Evolutionary conservation across 2,113 vertebrate species (phyloP).

Genomic region (Asarcornis scutulata): DNA sequence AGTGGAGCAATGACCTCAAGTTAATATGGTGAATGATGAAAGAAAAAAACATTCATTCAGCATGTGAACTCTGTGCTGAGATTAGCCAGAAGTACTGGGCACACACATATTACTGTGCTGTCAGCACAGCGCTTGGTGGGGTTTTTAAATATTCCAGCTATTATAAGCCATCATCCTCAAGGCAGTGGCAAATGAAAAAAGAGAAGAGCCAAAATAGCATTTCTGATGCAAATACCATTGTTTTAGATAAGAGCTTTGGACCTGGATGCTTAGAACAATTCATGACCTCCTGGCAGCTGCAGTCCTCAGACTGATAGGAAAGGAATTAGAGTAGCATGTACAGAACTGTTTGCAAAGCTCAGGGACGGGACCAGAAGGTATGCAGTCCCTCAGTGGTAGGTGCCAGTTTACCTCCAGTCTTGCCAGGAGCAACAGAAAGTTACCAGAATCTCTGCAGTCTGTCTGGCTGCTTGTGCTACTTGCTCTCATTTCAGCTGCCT

Average conservation of each 20-base stretch:
- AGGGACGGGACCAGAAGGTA: not conserved
- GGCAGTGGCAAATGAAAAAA: constrained; percentile 26
- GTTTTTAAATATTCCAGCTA: constrained; percentile 60
- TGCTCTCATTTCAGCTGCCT: constrained; percentile 23
- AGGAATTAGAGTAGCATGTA: not conserved
- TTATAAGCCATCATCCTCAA: constrained; percentile 22
- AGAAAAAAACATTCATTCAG: constrained; percentile 65
- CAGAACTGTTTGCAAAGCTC: not conserved
- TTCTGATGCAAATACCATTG: constrained; percentile 27
- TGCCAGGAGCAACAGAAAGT: not conserved
- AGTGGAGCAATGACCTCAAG: constrained; percentile 62
- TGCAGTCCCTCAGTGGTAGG: not conserved
- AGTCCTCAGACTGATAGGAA: not conserved
- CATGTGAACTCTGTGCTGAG: constrained; percentile 43
- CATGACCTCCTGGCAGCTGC: not conserved
- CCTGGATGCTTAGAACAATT: not conserved
- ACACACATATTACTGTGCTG: constrained; percentile 45
- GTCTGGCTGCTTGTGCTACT: not conserved
- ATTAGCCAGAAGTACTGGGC: constrained; percentile 46
- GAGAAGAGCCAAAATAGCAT: constrained; percentile 26
- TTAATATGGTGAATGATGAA: constrained; percentile 61
- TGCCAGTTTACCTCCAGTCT: not conserved
- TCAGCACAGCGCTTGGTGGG: not conserved
- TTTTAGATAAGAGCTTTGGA: constrained; percentile 17
- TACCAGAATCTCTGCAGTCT: not conserved